phyloP scores from a whole-genome alignment of 1,140 invertebrate species.

The Cyclina sinensis region DNA sequence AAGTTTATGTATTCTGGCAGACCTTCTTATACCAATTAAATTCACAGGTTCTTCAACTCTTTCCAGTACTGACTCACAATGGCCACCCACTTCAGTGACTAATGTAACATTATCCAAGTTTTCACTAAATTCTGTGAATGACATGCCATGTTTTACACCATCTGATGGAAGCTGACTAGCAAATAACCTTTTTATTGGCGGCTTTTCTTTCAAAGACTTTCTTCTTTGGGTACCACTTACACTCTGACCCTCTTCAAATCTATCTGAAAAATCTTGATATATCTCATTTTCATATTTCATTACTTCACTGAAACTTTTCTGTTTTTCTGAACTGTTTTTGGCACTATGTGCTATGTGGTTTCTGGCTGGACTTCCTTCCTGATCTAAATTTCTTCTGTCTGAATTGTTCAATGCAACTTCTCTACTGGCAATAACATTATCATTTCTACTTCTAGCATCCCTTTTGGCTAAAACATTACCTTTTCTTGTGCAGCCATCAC shows the following conservation, averaged over 20 bases:
- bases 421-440: background rate
- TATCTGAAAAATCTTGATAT: background rate
- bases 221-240: background rate
- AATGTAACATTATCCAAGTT: too few relatives aligned
- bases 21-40: background rate
- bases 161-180: background rate
- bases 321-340: too few relatives aligned
- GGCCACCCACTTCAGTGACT: background rate
- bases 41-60: slow-evolving; percentile 2
- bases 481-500: background rate
- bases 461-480: background rate
- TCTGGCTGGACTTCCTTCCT: too few relatives aligned
- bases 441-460: background rate
- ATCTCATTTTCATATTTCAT: background rate
- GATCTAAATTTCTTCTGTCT: too few relatives aligned
- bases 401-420: too few relatives aligned
- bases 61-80: background rate
- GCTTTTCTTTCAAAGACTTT: background rate
- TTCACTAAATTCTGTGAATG: background rate
- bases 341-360: too few relatives aligned
- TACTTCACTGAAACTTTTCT: background rate
- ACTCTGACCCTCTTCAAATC: background rate
- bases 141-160: background rate
- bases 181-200: slow-evolving; percentile 48
- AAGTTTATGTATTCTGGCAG: background rate